Base-by-base conservation (phyloP, 2,888 invertebrate species). In the Eristalinus aeneus region DNA sequence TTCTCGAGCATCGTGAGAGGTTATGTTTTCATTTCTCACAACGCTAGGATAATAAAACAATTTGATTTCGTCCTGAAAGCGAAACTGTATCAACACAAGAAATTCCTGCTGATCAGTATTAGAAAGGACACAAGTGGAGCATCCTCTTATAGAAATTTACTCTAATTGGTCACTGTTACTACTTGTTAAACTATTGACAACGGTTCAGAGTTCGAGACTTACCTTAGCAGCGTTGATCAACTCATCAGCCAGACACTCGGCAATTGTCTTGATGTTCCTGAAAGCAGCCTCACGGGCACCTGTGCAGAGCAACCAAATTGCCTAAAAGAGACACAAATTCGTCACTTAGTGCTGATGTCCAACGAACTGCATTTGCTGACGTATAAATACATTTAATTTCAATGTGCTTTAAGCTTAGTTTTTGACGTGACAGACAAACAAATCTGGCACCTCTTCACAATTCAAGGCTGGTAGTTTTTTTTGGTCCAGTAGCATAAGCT, bases 201-300 rank as follows among this genome's bases (percentile, higher is more conserved):
- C n/a, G n/a, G n/a, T n/a, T n/a, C n/a, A n/a, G 16, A 6, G 2
- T 20, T 1, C 4, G 6, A 56, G 12, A 79, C 84, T 89, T 92
- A 96, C 96, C 96, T 99, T 99, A 69, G 99, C 99, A 89, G 99
- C 99, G 92, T 99, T 99, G 93, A 99, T 99, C 79, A 99, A 96
- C 93, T 99, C 99, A 95, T 99, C 99, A 92, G 99, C 99, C 91
- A 99, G 95, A 93, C 99, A 99, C 93, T 99, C 99, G 85, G 99
- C 99, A 92, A 99, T 99, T 68, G 99, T 99, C 94, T 99, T 99
- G 93, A 99, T 99, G 94, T 99, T 99, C 92, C 99, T 96, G 96
- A 99, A 99, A 68, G 99, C 98, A 88, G 99, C 98, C 94, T 99
- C 99, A 90, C 99, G 96, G 68, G 99, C 99, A 88, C 99, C 99